phyloP scores from a whole-genome alignment of 2,797 vertebrate species.

The Malacoctenus gilli region DNA sequence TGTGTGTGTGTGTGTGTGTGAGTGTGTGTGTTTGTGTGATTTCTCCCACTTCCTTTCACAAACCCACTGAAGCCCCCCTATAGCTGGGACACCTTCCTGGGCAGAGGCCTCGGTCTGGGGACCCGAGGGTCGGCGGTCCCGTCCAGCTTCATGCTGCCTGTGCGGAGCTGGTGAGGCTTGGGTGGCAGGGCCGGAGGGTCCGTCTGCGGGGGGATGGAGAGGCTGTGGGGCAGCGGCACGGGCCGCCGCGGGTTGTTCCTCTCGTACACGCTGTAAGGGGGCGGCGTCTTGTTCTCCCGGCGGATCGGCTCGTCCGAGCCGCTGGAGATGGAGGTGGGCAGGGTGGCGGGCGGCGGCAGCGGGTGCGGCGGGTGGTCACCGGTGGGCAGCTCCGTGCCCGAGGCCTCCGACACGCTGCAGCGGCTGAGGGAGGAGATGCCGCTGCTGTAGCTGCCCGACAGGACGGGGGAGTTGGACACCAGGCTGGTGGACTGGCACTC shows the following conservation, averaged over 20 bases:
- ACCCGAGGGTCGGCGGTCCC: slow-evolving; percentile 81
- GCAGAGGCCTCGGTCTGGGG: slow-evolving; percentile 90
- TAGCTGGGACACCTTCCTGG: slow-evolving; percentile 97
- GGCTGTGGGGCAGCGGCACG: slow-evolving; percentile 90
- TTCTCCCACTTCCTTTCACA: slow-evolving; percentile 30
- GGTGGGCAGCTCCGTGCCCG: slow-evolving; percentile 87
- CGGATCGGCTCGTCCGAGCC: slow-evolving; percentile 89
- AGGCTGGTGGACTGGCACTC: slow-evolving; percentile 91
- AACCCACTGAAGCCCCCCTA: slow-evolving; percentile 76
- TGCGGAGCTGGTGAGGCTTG: slow-evolving; percentile 90
- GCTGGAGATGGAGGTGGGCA: slow-evolving; percentile 81
- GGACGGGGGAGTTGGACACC: slow-evolving; percentile 90
- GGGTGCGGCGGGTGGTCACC: slow-evolving; percentile 76
- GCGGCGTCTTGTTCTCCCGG: slow-evolving; percentile 93
- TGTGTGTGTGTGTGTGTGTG: not conserved
- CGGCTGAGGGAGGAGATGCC: slow-evolving; percentile 97
- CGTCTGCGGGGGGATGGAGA: slow-evolving; percentile 86
- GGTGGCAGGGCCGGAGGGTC: slow-evolving; percentile 94
- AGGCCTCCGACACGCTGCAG: slow-evolving; percentile 94
- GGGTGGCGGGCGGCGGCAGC: slow-evolving; percentile 53
- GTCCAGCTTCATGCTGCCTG: slow-evolving; percentile 86
- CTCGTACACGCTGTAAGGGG: slow-evolving; percentile 95
- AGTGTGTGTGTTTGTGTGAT: slow-evolving; percentile 6
- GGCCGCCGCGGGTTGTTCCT: slow-evolving; percentile 90
- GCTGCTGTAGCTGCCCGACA: slow-evolving; percentile 97